A percentile compares a stretch with the other conserved stretches of the same genome.
These are phyloP conservation scores for Notamacropus eugenii DNA, from an alignment of 2,797 vertebrate genomes.

Conservation along the genomic window DNA sequence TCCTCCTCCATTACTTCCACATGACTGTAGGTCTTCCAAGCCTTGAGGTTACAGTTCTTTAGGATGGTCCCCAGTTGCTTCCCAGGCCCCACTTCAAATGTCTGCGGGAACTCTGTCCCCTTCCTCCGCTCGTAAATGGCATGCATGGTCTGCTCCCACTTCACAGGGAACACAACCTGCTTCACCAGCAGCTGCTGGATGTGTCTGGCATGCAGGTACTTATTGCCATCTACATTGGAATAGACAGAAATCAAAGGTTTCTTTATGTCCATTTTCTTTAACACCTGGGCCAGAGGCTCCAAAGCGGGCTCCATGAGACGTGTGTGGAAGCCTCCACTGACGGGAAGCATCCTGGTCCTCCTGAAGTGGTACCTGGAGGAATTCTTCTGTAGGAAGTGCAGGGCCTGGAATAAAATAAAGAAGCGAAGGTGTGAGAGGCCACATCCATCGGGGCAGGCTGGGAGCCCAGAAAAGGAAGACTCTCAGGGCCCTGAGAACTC, in stretches of 20 bases:
- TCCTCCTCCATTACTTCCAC: slow-evolving; percentile 84
- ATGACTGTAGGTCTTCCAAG: slow-evolving; percentile 88
- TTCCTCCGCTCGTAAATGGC: slow-evolving; percentile 90
- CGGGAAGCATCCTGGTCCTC: slow-evolving; percentile 88
- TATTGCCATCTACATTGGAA: slow-evolving; percentile 92
- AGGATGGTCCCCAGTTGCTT: slow-evolving; percentile 92
- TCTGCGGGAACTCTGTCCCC: slow-evolving; percentile 90
- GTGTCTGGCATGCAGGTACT: slow-evolving; percentile 88
- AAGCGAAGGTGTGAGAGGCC: not conserved
- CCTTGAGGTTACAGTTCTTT: slow-evolving; percentile 93
- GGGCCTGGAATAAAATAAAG: slow-evolving; percentile 86
- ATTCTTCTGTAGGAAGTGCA: slow-evolving; percentile 93
- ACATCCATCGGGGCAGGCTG: not conserved
- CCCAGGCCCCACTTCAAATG: slow-evolving; percentile 94
- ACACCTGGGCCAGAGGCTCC: slow-evolving; percentile 87
- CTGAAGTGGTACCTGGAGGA: slow-evolving; percentile 86
- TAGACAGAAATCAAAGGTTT: slow-evolving; percentile 91
- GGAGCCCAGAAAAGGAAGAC: not conserved
- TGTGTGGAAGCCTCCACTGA: slow-evolving; percentile 96
- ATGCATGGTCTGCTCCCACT: slow-evolving; percentile 97
- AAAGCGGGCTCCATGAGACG: slow-evolving; percentile 91
- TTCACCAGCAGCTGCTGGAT: slow-evolving; percentile 88
- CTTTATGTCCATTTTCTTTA: slow-evolving; percentile 87
- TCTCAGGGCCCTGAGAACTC: not conserved
- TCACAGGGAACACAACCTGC: slow-evolving; percentile 93